phyloP scores from a whole-genome alignment of 2,113 vertebrate species.

The Chaetura pelagica region DNA sequence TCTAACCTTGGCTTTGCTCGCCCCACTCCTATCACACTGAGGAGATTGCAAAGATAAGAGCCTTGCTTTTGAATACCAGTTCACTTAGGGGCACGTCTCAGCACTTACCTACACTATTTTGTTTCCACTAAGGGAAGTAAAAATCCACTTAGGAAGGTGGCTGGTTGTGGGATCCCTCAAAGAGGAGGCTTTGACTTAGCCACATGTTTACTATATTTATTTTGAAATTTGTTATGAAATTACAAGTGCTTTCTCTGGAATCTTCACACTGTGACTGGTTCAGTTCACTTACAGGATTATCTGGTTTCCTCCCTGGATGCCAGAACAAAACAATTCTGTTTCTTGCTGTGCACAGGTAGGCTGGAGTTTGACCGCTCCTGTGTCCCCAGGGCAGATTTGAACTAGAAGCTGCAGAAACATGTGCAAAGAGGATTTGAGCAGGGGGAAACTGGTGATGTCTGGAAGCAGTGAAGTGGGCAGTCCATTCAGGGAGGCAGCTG shows the following conservation, averaged over 20 bases:
- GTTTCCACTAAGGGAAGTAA: slow-evolving; percentile 17
- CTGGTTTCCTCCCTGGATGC: not conserved
- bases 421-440: not conserved
- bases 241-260: not conserved
- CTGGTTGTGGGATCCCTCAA: not conserved
- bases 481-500: slow-evolving; percentile 48
- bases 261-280: not conserved
- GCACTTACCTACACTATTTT: not conserved
- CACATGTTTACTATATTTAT: not conserved
- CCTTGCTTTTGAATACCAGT: not conserved
- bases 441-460: not conserved
- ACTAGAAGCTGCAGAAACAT: not conserved
- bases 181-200: not conserved
- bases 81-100: not conserved
- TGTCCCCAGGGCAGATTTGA: not conserved
- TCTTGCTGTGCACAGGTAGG: not conserved
- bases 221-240: not conserved
- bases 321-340: not conserved
- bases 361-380: not conserved
- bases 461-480: slow-evolving; percentile 21
- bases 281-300: not conserved
- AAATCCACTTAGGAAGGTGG: not conserved
- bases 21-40: slow-evolving; percentile 5
- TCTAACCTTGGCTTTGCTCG: slow-evolving; percentile 51
- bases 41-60: slow-evolving; percentile 56